Evolutionary conservation across 2,888 invertebrate genomes (phyloP), one percentile per base, ranked within the genome.

Genomic region (Phengaris arion): DNA sequence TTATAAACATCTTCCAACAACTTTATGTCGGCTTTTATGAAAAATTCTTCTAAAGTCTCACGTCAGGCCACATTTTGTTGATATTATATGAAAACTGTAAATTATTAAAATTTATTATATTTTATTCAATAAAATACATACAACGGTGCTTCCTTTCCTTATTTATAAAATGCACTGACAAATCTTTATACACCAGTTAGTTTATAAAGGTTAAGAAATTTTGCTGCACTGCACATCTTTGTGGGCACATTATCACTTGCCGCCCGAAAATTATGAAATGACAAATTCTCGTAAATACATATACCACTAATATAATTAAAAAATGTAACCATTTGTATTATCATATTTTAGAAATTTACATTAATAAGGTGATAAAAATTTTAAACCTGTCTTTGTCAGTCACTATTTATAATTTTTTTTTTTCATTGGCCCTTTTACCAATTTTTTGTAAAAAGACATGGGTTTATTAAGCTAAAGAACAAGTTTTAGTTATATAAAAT

Each of bases 271-370:
- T 35, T 13, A 22, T 22, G 0, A 72, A 72, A 35, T 54, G 35
- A 68, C 64, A 70, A 70, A 35, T 48, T 72, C 15, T 70, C 51
- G n/a, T 46, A 15, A 9, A 51, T 69, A 15, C 8, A 52, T 51
- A 5, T 22, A 52, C 22, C 10, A 52, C 10, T 12, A 72, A 13
- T 22, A 12, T 35, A 7, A 54, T 10, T 35, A 35, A 35, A 35
- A 4, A 54, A 72, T 72, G 35, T 72, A 72, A 35, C 54, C 72
- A 9, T 51, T 70, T 48, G 35, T 54, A 72, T 72, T 54, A 54
- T 48, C 54, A 72, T 72, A 35, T 64, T 45, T 12, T 45, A 35
- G 4, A 0, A 35, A 2, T 35, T 35, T 35, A 35, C 2, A 35
- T 35, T 35, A 35, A 35, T 35, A 35, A 4, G 35, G 35, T 35